A percentile compares a stretch with the other conserved stretches of the same genome.
These are phyloP conservation scores for Bothrops jararaca DNA, from an alignment of 2,113 vertebrate genomes.

Conservation along the genomic window DNA sequence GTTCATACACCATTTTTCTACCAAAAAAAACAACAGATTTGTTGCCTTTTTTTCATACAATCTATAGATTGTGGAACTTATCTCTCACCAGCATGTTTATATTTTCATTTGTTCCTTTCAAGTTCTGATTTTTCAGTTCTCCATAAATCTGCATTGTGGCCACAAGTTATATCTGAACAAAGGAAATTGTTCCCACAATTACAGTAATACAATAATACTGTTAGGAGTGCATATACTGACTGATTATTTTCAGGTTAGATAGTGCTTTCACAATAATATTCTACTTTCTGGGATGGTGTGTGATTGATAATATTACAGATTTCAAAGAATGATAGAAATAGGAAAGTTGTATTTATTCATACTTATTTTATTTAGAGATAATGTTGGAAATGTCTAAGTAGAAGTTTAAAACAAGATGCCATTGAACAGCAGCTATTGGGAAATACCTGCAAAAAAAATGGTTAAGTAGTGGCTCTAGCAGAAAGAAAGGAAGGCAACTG, in stretches of 20 bases:
- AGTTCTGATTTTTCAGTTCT: not conserved
- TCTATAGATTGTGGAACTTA: not conserved
- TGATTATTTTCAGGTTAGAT: not conserved
- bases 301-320: not conserved
- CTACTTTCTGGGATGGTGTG: not conserved
- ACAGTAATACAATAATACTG: not conserved
- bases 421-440: not conserved
- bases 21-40: not conserved
- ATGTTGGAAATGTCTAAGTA: not conserved
- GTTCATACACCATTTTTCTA: conserved; percentile 34
- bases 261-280: not conserved
- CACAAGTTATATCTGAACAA: not conserved
- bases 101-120: not conserved
- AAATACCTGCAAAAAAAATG: not conserved
- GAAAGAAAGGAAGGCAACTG: not conserved
- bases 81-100: not conserved
- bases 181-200: not conserved
- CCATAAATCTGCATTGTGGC: not conserved
- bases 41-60: not conserved
- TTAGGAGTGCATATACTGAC: not conserved
- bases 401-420: not conserved
- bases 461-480: not conserved
- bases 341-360: not conserved
- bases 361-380: not conserved
- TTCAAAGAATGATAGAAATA: not conserved